A percentile compares a stretch with the other conserved stretches of the same genome.
Conservation (phyloP, 1,140 invertebrate genomes). For the Brachionus manjavacas region DNA sequence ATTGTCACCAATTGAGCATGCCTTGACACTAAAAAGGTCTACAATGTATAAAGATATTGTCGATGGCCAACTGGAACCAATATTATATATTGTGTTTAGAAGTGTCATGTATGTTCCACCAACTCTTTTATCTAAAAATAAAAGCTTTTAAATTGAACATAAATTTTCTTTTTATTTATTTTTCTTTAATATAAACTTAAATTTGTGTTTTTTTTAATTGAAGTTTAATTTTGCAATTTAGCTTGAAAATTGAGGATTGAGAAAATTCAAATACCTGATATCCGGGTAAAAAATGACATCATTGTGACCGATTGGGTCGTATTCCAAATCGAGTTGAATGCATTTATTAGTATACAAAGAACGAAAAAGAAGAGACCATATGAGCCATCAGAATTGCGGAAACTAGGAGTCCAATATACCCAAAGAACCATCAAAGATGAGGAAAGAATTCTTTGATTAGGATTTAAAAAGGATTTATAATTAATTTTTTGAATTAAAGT, state of each 20-base stretch:
- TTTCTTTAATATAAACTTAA: neutral
- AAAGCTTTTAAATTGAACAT: neutral
- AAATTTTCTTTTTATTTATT: no score
- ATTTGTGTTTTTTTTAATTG: no score
- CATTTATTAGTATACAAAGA: neutral
- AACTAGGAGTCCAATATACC: neutral
- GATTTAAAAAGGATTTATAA: neutral
- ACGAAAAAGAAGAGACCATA: neutral
- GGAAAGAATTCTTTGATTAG: neutral
- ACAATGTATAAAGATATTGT: slow-evolving; percentile 8
- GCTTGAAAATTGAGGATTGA: no score
- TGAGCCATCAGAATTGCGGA: neutral
- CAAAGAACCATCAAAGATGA: neutral
- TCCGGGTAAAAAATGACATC: slow-evolving; percentile 76
- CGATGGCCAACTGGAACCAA: slow-evolving; percentile 60
- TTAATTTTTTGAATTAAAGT: neutral
- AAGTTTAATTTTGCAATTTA: no score
- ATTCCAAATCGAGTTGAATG: neutral
- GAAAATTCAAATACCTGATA: slow-evolving; percentile 61
- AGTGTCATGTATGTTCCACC: slow-evolving; percentile 98
- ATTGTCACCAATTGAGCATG: neutral
- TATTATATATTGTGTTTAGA: slow-evolving; percentile 88
- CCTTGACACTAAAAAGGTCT: neutral
- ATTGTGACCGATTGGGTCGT: slow-evolving; percentile 66
- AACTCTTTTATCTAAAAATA: slow-evolving; percentile 66